Evolutionary conservation across 2,113 vertebrate species (phyloP).

Genomic region (Ictalurus punctatus): DNA sequence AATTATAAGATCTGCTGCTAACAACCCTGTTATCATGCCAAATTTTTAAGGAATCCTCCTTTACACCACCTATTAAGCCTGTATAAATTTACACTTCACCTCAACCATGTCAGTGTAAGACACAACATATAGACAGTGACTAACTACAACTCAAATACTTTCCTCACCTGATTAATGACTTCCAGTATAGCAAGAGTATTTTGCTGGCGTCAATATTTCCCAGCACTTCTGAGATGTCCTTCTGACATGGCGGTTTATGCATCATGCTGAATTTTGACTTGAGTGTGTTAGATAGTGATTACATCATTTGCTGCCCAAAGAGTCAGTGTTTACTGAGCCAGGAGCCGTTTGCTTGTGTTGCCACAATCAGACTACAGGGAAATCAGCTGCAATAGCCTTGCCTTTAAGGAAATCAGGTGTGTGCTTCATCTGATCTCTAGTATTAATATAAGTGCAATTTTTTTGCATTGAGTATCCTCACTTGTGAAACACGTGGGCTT

Average conservation of each 20-base stretch:
- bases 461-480: background rate
- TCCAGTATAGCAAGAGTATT: background rate
- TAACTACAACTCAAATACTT: background rate
- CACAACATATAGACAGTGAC: background rate
- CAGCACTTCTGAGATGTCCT: constrained; percentile 7
- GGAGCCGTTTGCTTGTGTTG: background rate
- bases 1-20: too few species aligned
- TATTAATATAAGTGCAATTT: background rate
- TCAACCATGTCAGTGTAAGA: background rate
- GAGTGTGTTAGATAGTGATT: constrained; percentile 38
- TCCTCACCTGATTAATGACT: background rate
- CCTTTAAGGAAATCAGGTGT: background rate
- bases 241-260: constrained; percentile 33
- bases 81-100: background rate
- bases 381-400: background rate
- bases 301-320: constrained; percentile 11
- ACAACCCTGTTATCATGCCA: too few species aligned
- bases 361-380: constrained; percentile 24
- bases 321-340: constrained; percentile 24
- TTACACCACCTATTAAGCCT: background rate
- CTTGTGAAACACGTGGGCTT: background rate
- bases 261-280: constrained; percentile 36
- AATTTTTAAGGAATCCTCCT: too few species aligned
- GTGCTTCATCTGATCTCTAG: background rate
- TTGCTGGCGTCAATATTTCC: constrained; percentile 16